Base-by-base conservation (phyloP, 1,140 invertebrate species). In the Drosophila navojoa region DNA sequence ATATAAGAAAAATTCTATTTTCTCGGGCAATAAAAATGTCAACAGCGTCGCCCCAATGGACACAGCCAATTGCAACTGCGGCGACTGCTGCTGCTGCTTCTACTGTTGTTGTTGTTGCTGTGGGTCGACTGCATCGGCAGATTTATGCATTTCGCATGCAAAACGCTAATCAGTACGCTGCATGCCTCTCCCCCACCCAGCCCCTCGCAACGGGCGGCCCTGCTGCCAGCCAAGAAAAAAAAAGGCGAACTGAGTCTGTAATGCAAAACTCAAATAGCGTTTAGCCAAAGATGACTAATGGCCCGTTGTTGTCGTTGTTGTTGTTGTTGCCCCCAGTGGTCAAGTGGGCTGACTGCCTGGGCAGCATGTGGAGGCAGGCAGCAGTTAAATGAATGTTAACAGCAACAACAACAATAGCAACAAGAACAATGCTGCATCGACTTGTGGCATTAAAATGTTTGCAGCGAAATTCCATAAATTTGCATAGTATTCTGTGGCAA, bases 251-350 rank as follows among this genome's bases (percentile, higher is more conserved):
- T 52, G 32, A 70, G 59, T 53, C 52, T 70, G 71, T 76, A 76
- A 89, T 79, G 61, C 76, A 67, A 89, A 84, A 76, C 75, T 69
- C 69, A 79, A 82, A 84, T 52, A 84, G 68, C 84, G 64, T 89
- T 89, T 89, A 89, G 79, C 84, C 84, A 78, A 87, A 89, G 84
- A 89, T 89, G 84, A 89, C 84, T 89, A 89, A 89, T 89, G 85
- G 77, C n/a, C 42, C 58, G 53, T 38, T 67, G 73, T 45, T 15
- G 13, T 6, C 2, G 2, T 19, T 19, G 19, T 22, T 22, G 53
- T 29, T 67, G 70, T 45, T 7, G 42, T 9, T 45, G 42, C 42
- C 72, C 71, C 54, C 79, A 78, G 71, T 81, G 76, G 75, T 81
- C 77, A 80, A 85, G 81, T 59, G 62, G 55, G 58, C 42, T 69